These are phyloP conservation scores for Garra rufa DNA, from an alignment of 2,113 vertebrate genomes.

Conservation along the genomic window DNA sequence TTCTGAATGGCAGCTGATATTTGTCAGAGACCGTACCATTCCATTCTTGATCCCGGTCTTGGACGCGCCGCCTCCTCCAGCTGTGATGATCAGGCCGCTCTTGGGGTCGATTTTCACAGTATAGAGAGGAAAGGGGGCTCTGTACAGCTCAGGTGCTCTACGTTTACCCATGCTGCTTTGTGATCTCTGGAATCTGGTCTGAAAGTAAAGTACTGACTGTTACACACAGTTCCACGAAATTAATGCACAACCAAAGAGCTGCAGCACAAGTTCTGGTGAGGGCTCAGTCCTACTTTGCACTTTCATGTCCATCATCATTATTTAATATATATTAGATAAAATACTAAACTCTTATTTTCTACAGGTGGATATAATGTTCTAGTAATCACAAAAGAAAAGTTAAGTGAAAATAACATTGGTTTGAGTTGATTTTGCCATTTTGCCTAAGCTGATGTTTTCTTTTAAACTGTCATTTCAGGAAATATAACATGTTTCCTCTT, in stretches of 20 bases:
- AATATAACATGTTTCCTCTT: not conserved
- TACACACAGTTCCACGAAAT: not conserved
- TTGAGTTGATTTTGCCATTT: no score
- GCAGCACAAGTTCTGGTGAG: no score
- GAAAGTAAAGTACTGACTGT: not conserved
- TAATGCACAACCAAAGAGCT: not conserved
- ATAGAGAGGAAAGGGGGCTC: constrained; percentile 93
- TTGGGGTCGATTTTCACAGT: constrained; percentile 82
- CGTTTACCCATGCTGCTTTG: constrained; percentile 78
- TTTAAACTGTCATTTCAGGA: no score
- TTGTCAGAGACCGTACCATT: constrained; percentile 74
- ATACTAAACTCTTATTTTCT: not conserved
- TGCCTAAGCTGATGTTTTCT: no score
- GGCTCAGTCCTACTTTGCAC: not conserved
- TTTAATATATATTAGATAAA: no score
- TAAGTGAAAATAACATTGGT: not conserved
- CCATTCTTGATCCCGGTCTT: constrained; percentile 93
- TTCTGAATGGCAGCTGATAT: not conserved
- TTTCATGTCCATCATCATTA: not conserved
- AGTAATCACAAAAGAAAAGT: not conserved
- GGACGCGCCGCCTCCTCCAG: constrained; percentile 90
- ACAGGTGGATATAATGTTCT: not conserved
- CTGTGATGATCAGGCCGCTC: constrained; percentile 82
- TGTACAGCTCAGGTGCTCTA: constrained; percentile 84
- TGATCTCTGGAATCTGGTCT: constrained; percentile 3